Conservation (phyloP, 2,888 invertebrate genomes). For the Leuctra nigra region DNA sequence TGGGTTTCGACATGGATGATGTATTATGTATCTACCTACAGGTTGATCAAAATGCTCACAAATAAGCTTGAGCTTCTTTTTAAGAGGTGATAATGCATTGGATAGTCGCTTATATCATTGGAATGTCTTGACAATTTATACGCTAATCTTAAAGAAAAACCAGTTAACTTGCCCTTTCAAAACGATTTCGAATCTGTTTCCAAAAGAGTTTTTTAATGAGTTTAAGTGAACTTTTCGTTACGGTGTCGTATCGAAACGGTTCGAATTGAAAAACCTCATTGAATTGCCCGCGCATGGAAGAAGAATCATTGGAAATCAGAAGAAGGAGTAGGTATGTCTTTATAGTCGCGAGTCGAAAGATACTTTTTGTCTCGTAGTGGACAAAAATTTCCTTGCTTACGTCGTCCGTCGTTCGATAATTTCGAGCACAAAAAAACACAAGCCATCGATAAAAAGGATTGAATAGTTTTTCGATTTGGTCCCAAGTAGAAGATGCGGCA, state of each 20-base stretch:
- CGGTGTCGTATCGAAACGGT: conserved; percentile 11
- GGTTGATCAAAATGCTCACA: no score
- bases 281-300: not conserved
- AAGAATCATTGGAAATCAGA: conserved; percentile 10
- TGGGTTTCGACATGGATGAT: no score
- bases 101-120: no score
- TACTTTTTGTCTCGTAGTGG: not conserved
- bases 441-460: not conserved
- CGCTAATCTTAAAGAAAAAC: not conserved
- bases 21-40: no score
- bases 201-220: conserved; percentile 6
- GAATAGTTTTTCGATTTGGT: conserved; percentile 11
- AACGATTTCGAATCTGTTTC: not conserved
- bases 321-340: not conserved
- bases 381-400: not conserved
- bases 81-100: no score
- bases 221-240: conserved; percentile 17
- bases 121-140: not conserved
- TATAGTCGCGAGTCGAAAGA: not conserved
- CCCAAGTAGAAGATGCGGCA: not conserved
- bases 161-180: not conserved
- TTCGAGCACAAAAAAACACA: not conserved
- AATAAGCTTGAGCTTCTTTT: no score
- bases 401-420: conserved; percentile 7
- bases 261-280: not conserved